Base-by-base conservation (phyloP, 2,113 vertebrate species). In the Carollia perspicillata region DNA sequence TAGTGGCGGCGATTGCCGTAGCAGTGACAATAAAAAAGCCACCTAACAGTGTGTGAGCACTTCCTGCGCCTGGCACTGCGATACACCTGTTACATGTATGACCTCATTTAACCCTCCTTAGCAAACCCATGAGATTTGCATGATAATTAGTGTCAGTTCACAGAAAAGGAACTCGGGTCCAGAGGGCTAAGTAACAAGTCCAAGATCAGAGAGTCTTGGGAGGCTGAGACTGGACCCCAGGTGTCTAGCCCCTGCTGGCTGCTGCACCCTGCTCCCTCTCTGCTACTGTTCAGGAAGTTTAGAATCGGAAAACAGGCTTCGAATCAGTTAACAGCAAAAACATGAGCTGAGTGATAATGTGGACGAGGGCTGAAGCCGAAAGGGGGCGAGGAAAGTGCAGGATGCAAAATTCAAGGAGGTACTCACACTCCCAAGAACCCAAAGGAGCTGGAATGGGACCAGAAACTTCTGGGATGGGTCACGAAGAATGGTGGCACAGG, bases 31-130 rank as follows among this genome's bases (percentile, higher is more conserved):
- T 53, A 14, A 55, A 53, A 53, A 51, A 20, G 40, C 55, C 7
- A 4, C 30, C 42, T n/a, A 7, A 0, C 30, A 6, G 10, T 22
- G 55, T 18, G 16, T 37, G 40, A 72, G 63, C 33, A 23, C 58
- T 14, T 17, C 26, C 0, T 72, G 37, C 14, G 40, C 78, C 42
- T 13, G 17, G 35, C 65, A 4, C 42, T 30, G 26, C 22, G 26
- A 42, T 18, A 23, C 35, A 1, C 4, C n/a, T 12, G 0, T 33
- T 71, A 4, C 1, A 0, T n/a, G 13, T 2, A 69, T 5, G 5
- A 33, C 14, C 18, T 66, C 60, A 14, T 9, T 55, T 49, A 84
- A 47, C 40, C 7, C 17, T 26, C 42, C 8, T 35, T 30, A 26
- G 23, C 22, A 75, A 65, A 35, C 37, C 72, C 35, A 26, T 14